These are phyloP conservation scores for Solenopsis fugax DNA, from an alignment of 1,140 invertebrate species.

Conservation along the genomic window DNA sequence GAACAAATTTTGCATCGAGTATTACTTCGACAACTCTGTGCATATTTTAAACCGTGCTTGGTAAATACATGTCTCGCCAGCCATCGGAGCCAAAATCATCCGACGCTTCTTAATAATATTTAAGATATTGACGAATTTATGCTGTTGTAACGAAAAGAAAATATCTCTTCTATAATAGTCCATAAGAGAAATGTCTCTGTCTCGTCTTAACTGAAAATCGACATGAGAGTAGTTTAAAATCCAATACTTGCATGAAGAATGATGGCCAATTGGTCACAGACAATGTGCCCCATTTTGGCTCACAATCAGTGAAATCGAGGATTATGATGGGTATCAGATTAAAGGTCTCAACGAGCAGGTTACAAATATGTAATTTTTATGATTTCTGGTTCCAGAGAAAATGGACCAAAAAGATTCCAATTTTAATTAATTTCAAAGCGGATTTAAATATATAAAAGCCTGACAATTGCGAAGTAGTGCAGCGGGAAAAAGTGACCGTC, in stretches of 20 bases:
- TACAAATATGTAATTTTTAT: too few relatives aligned
- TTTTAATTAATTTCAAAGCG: too few relatives aligned
- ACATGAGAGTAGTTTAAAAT: background rate
- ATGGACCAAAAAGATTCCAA: too few relatives aligned
- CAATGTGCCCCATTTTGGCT: too few relatives aligned
- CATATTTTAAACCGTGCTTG: conserved; percentile 43
- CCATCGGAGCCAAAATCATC: background rate
- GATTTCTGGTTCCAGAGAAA: too few relatives aligned
- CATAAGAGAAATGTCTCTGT: background rate
- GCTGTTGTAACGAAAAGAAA: background rate
- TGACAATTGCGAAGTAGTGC: too few relatives aligned
- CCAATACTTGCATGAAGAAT: background rate
- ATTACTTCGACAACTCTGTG: conserved; percentile 37
- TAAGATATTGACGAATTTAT: conserved; percentile 22
- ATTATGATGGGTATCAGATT: too few relatives aligned
- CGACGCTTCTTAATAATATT: background rate
- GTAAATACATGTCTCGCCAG: background rate
- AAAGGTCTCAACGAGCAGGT: too few relatives aligned
- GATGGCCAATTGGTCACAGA: too few relatives aligned
- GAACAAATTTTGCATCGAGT: conserved; percentile 49
- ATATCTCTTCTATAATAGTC: background rate
- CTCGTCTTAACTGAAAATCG: background rate
- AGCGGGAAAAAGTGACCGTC: too few relatives aligned
- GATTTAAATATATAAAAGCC: too few relatives aligned
- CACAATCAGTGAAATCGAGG: too few relatives aligned